These are phyloP conservation scores for Apeltes quadracus DNA, from an alignment of 2,113 vertebrate species.

Conservation along the genomic window DNA sequence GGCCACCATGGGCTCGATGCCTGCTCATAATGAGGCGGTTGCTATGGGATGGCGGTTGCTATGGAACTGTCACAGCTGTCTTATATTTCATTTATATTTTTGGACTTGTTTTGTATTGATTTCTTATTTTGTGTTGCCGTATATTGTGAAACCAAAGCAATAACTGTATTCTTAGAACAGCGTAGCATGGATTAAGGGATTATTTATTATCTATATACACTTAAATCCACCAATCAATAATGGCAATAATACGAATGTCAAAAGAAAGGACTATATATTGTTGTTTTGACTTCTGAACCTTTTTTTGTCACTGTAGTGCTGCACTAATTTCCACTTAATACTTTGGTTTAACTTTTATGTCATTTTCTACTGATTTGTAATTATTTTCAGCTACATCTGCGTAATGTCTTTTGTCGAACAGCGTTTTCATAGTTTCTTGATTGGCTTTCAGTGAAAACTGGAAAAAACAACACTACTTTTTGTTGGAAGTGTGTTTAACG, in stretches of 20 bases:
- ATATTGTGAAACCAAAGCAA: not conserved
- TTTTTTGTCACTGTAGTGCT: not conserved
- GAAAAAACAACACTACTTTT: not conserved
- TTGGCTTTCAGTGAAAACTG: not conserved
- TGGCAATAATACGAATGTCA: not conserved
- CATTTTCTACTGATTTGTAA: not conserved
- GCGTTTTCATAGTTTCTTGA: not conserved
- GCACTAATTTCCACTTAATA: not conserved
- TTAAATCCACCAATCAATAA: not conserved
- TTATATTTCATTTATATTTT: not conserved
- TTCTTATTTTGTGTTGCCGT: not conserved
- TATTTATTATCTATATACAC: not conserved
- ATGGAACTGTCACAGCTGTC: not conserved
- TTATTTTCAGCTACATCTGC: not conserved
- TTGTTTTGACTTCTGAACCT: not conserved
- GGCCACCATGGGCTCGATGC: not conserved
- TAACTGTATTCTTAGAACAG: not conserved
- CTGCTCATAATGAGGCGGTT: not conserved
- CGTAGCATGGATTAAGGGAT: not conserved
- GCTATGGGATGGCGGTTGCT: not conserved
- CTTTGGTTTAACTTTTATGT: not conserved
- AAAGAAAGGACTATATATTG: not conserved
- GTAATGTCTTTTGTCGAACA: not conserved
- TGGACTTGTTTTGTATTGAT: not conserved
- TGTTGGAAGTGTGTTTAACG: not conserved